Conservation (phyloP, 2,797 vertebrate genomes). For the Periparus ater region DNA sequence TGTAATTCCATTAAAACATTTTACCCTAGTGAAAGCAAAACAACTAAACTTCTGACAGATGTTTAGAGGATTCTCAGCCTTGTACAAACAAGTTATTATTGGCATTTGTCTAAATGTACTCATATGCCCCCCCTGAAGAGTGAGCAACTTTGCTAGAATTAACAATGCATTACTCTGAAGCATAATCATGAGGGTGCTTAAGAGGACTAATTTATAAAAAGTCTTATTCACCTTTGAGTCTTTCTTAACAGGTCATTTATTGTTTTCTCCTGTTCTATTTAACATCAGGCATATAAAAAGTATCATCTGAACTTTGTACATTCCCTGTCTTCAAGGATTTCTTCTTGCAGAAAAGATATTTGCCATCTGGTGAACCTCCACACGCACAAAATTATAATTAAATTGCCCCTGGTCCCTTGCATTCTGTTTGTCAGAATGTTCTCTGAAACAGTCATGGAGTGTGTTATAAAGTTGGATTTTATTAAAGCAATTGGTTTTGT, state of each 20-base stretch:
- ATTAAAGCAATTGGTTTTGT: slow-evolving; percentile 12
- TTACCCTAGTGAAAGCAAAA: background rate
- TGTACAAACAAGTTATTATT: slow-evolving; percentile 4
- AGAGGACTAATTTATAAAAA: background rate
- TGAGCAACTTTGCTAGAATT: background rate
- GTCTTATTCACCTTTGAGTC: background rate
- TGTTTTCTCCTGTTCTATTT: background rate
- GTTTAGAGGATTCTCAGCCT: slow-evolving; percentile 36
- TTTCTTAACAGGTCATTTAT: background rate
- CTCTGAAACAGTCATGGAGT: background rate
- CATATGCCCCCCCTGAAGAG: background rate
- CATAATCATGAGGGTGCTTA: background rate
- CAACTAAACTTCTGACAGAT: slow-evolving; percentile 39
- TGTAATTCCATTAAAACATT: background rate
- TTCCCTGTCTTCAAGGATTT: slow-evolving; percentile 9
- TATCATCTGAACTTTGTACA: slow-evolving; percentile 1
- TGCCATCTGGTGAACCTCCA: slow-evolving; percentile 58
- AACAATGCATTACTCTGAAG: background rate
- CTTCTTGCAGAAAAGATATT: slow-evolving; percentile 38
- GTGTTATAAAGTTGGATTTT: slow-evolving; percentile 9
- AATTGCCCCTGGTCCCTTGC: slow-evolving; percentile 45
- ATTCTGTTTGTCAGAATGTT: slow-evolving; percentile 59
- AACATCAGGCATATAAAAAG: background rate
- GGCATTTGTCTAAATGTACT: background rate
- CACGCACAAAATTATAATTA: slow-evolving; percentile 46